These are phyloP conservation scores for Zelostemma sp. DNA, from an alignment of 1,140 invertebrate genomes.

Conservation along the genomic window DNA sequence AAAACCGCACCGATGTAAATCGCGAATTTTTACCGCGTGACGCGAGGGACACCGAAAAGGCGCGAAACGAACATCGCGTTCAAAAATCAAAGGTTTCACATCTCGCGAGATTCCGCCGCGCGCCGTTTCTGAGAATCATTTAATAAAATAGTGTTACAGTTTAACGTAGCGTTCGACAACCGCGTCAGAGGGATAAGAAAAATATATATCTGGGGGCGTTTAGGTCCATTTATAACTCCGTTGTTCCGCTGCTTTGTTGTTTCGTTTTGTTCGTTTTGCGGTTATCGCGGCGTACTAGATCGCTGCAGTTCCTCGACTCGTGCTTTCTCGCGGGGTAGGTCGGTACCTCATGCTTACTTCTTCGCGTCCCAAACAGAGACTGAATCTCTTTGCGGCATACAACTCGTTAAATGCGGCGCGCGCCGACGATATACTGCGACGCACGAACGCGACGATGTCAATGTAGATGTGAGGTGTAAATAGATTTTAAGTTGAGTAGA, in stretches of 20 bases:
- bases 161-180: neutral
- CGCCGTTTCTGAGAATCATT: too few species aligned
- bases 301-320: neutral
- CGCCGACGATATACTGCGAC: conserved; percentile 42
- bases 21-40: too few species aligned
- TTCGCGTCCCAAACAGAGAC: conserved; percentile 62
- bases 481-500: too few species aligned
- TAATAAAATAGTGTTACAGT: too few species aligned
- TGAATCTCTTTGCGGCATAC: conserved; percentile 59
- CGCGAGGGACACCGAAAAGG: too few species aligned
- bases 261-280: too few species aligned
- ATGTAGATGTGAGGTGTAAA: too few species aligned
- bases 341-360: conserved; percentile 54
- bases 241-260: conserved; percentile 6
- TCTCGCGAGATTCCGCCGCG: too few species aligned
- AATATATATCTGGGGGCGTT: neutral
- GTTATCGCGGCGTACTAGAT: neutral
- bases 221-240: conserved; percentile 24
- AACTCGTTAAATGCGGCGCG: conserved; percentile 60
- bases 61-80: too few species aligned
- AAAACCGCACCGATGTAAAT: too few species aligned
- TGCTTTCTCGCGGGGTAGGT: conserved; percentile 23
- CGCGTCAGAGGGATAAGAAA: neutral
- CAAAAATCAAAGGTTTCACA: too few species aligned
- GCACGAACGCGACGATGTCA: too few species aligned